Percentiles rank a stretch among this genome's conserved stretches.
Conservation (phyloP, 2,113 vertebrate genomes). For the Chascanopsetta lugubris region DNA sequence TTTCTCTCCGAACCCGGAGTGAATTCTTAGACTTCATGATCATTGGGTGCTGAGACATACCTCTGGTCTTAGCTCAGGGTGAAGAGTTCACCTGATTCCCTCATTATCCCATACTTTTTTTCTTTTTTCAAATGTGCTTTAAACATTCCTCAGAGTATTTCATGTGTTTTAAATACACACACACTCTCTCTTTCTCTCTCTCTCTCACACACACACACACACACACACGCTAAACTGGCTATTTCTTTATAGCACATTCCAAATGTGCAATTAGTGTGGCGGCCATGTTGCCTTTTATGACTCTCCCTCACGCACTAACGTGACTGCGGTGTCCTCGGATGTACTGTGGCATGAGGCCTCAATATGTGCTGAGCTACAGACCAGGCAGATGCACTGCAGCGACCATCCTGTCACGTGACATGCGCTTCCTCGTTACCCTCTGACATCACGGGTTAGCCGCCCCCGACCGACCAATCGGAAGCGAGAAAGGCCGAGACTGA, state of each 20-base stretch:
- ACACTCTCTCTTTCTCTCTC: neutral
- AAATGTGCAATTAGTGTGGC: too few species aligned
- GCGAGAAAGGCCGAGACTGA: too few species aligned
- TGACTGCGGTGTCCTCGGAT: neutral
- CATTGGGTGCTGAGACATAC: slow-evolving; percentile 2
- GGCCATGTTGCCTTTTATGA: too few species aligned
- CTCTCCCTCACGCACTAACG: neutral
- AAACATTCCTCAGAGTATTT: neutral
- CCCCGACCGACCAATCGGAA: too few species aligned
- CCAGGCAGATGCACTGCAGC: too few species aligned
- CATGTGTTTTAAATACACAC: neutral
- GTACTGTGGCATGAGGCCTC: too few species aligned
- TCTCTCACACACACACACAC: neutral
- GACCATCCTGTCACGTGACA: too few species aligned
- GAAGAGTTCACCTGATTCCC: slow-evolving; percentile 23
- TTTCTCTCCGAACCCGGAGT: neutral
- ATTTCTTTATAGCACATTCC: too few species aligned
- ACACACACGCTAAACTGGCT: too few species aligned
- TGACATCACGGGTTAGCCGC: too few species aligned
- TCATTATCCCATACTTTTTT: neutral
- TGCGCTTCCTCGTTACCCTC: too few species aligned
- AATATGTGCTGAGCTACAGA: too few species aligned
- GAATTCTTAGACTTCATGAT: slow-evolving; percentile 1
- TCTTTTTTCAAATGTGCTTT: neutral
- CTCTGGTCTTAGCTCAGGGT: slow-evolving; percentile 6